Evolutionary conservation across 2,113 vertebrate species (phyloP).

Genomic region (Irena cyanogastra): DNA sequence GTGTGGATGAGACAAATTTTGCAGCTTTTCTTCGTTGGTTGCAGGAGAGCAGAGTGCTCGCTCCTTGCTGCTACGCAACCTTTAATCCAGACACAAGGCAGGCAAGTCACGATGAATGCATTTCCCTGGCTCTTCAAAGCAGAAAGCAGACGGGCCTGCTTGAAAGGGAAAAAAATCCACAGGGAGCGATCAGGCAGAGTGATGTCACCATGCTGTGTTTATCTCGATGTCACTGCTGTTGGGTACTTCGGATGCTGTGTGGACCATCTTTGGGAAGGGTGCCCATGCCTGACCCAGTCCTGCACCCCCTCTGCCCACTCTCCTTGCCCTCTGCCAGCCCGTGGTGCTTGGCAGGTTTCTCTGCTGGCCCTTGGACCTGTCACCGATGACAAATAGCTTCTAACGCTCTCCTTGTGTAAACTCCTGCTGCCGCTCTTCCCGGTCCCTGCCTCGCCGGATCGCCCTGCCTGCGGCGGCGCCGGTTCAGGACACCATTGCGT

Average conservation of each 20-base stretch:
- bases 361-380: not conserved
- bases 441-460: rapidly evolving
- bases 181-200: not conserved
- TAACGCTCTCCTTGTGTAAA: conserved; percentile 16
- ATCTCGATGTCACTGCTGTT: not conserved
- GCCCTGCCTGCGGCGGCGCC: not conserved
- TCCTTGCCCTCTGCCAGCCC: not conserved
- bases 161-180: not conserved
- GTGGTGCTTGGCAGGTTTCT: not conserved
- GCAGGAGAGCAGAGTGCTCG: not conserved
- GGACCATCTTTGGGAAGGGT: not conserved
- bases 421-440: not conserved
- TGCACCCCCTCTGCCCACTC: not conserved
- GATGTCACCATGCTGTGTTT: not conserved
- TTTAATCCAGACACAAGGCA: conserved; percentile 21
- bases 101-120: not conserved
- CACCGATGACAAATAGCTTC: not conserved
- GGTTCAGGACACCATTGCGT: not conserved
- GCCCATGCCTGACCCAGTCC: not conserved
- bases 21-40: not conserved
- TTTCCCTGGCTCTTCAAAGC: conserved; percentile 32
- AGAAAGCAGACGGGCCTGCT: not conserved
- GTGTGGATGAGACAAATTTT: not conserved
- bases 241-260: not conserved
- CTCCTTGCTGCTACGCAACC: conserved; percentile 11